Conservation (phyloP, 2,888 invertebrate species). For the Euphydryas editha region DNA sequence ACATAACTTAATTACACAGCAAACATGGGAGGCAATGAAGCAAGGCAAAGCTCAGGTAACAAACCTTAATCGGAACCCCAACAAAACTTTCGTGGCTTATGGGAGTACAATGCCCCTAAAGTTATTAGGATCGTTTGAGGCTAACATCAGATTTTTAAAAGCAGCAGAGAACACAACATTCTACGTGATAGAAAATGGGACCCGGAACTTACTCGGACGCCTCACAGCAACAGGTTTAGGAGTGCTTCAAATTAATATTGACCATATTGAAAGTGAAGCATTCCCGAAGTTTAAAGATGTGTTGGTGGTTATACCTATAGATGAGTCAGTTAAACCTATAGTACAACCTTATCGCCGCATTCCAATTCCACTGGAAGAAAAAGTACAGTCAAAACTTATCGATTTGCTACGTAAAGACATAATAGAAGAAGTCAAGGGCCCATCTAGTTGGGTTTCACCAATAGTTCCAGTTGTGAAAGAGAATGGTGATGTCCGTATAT, state of each 20-base stretch:
- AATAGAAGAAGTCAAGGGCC: slow-evolving; percentile 39
- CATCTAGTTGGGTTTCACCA: slow-evolving; percentile 34
- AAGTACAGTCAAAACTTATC: not conserved
- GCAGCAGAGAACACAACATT: not conserved
- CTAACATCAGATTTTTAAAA: not conserved
- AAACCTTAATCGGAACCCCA: not conserved
- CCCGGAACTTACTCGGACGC: not conserved
- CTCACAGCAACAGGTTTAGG: not conserved
- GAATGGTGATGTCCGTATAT: slow-evolving; percentile 41
- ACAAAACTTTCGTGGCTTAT: not conserved
- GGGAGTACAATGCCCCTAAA: not conserved
- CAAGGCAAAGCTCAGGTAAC: not conserved
- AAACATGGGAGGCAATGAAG: slow-evolving; percentile 2
- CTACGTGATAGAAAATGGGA: not conserved
- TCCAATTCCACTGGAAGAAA: slow-evolving; percentile 6
- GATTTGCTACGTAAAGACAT: slow-evolving; percentile 33
- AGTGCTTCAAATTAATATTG: not conserved
- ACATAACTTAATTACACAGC: slow-evolving; percentile 6
- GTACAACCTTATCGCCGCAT: not conserved
- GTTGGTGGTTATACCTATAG: not conserved
- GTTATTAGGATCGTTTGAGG: not conserved
- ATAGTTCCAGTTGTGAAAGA: slow-evolving; percentile 39
- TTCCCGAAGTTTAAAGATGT: not conserved
- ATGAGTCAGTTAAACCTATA: too few species aligned
- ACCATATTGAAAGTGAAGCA: not conserved